Evolutionary conservation across 2,797 vertebrate genomes (phyloP).

Genomic region (Pogoniulus pusillus): DNA sequence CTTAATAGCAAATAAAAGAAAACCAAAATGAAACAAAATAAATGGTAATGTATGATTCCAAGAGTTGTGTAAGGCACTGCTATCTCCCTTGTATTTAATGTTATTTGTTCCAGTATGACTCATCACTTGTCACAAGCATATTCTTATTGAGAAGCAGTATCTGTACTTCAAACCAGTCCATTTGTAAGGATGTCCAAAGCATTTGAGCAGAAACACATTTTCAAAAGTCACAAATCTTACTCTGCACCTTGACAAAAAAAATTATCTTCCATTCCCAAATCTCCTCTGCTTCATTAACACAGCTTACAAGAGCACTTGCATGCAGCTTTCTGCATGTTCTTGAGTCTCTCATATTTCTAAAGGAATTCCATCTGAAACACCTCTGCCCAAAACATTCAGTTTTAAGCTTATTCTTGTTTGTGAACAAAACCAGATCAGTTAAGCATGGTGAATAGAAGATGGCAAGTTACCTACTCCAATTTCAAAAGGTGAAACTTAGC

Average conservation of each 20-base stretch:
- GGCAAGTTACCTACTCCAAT: neutral
- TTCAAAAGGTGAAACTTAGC: neutral
- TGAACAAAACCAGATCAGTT: neutral
- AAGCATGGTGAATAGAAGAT: neutral
- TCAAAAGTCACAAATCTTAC: neutral
- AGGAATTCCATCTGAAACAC: neutral
- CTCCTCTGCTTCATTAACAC: neutral
- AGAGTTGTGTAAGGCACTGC: neutral
- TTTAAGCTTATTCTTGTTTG: neutral
- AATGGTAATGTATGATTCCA: neutral
- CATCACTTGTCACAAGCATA: conserved; percentile 1
- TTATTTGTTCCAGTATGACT: neutral
- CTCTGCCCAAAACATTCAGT: neutral
- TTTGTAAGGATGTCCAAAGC: neutral
- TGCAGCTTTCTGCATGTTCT: neutral
- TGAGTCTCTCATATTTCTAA: neutral
- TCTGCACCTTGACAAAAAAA: neutral
- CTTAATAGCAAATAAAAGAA: neutral
- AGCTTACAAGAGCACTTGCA: neutral
- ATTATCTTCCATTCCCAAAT: neutral
- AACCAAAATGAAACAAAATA: neutral
- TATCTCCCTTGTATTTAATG: neutral
- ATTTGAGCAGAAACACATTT: neutral
- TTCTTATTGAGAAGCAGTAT: neutral
- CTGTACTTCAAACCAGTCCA: neutral